phyloP scores from a whole-genome alignment of 2,113 vertebrate genomes.

The Puntigrus tetrazona region DNA sequence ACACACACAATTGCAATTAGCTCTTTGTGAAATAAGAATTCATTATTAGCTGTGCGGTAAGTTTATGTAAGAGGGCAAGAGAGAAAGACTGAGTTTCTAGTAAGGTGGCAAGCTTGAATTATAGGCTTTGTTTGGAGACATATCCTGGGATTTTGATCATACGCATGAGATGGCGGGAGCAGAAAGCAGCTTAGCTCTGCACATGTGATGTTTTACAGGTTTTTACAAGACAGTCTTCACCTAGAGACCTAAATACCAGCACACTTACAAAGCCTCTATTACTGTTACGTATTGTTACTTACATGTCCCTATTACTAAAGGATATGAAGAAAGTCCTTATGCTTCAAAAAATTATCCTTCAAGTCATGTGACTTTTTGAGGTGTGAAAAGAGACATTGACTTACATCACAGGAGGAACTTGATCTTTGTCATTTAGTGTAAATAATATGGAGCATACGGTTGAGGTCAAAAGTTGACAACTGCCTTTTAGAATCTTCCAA shows the following conservation, averaged over 20 bases:
- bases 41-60: constrained; percentile 64
- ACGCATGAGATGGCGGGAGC: constrained; percentile 53
- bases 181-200: constrained; percentile 60
- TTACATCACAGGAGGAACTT: not conserved
- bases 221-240: constrained; percentile 8
- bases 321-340: not conserved
- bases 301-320: not conserved
- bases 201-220: constrained; percentile 45
- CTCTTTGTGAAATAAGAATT: constrained; percentile 59
- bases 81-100: constrained; percentile 53
- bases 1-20: constrained; percentile 69
- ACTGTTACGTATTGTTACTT: not conserved
- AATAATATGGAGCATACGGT: not conserved
- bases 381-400: not conserved
- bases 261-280: constrained; percentile 32
- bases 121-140: constrained; percentile 67
- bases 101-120: constrained; percentile 67
- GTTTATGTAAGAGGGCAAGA: constrained; percentile 61
- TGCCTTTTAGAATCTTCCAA: too few relatives aligned
- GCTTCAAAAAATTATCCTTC: not conserved
- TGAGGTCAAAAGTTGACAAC: too few relatives aligned
- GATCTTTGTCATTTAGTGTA: not conserved
- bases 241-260: constrained; percentile 24
- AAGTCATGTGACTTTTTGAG: not conserved
- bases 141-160: constrained; percentile 67